A percentile compares a stretch with the other conserved stretches of the same genome.
Evolutionary conservation across 2,113 vertebrate genomes (phyloP).

Genomic region (Leucopsar rothschildi): DNA sequence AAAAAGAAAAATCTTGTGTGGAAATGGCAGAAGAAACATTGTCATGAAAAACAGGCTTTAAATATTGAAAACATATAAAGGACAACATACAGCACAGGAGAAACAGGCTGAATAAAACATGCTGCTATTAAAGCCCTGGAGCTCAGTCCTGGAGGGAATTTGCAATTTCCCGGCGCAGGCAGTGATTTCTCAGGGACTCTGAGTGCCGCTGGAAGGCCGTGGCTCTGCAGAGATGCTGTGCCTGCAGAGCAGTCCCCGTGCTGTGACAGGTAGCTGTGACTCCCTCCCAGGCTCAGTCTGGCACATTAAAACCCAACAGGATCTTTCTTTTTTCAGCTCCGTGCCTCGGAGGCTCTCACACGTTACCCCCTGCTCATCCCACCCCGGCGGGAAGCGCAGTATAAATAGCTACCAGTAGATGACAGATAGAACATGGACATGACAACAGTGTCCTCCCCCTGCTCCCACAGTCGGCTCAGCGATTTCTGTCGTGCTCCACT

Average conservation of each 20-base stretch:
- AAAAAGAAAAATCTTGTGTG: neutral
- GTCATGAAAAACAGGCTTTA: conserved; percentile 1
- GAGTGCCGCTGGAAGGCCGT: neutral
- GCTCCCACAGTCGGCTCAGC: neutral
- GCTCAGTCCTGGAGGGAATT: neutral
- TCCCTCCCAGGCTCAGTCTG: conserved; percentile 48
- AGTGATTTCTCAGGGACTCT: neutral
- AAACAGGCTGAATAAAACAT: conserved; percentile 31
- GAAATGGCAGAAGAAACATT: neutral
- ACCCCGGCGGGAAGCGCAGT: conserved; percentile 19
- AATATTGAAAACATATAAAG: conserved; percentile 22
- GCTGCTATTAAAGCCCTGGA: neutral
- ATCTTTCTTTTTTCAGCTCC: conserved; percentile 23
- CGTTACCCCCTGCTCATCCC: neutral
- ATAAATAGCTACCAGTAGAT: conserved; percentile 61
- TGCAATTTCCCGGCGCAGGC: neutral
- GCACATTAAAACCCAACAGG: conserved; percentile 14
- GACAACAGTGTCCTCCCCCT: conserved; percentile 37
- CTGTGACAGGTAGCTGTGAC: conserved; percentile 17
- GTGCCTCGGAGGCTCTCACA: conserved; percentile 26
- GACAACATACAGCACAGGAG: neutral
- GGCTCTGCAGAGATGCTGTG: neutral
- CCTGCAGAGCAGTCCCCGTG: neutral
- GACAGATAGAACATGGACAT: conserved; percentile 59
- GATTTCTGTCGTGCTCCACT: neutral